These are phyloP conservation scores for Pavo muticus DNA, from an alignment of 2,113 vertebrate species.

Conservation along the genomic window DNA sequence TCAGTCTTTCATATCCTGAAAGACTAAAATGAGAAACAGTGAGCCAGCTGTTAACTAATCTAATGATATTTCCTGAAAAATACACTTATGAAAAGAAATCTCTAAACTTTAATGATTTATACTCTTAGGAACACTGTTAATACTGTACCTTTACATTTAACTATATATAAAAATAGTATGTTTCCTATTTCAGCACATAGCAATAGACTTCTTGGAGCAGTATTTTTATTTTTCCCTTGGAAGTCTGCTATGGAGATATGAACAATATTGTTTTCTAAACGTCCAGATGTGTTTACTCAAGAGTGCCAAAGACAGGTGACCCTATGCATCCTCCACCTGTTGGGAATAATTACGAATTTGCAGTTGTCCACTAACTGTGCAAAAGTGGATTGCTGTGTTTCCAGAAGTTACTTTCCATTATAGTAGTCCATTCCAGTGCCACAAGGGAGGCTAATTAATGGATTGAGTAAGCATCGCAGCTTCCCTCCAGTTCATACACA, in stretches of 20 bases:
- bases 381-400: background rate
- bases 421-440: background rate
- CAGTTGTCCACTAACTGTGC: background rate
- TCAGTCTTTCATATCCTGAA: background rate
- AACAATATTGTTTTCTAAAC: background rate
- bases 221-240: background rate
- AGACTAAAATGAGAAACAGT: background rate
- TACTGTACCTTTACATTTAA: background rate
- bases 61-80: background rate
- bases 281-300: background rate
- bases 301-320: background rate
- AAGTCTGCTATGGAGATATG: background rate
- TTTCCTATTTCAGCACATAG: background rate
- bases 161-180: background rate
- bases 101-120: background rate
- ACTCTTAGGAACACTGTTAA: background rate
- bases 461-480: background rate
- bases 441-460: background rate
- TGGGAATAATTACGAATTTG: background rate
- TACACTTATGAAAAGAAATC: fast-evolving
- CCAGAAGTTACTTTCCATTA: background rate
- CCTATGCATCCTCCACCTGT: background rate
- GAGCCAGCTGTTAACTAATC: background rate
- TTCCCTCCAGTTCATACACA: background rate
- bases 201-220: background rate